Percentiles rank a stretch among this genome's conserved stretches.
Conservation (phyloP, 2,888 invertebrate genomes). For the Strigamia transsilvanica region DNA sequence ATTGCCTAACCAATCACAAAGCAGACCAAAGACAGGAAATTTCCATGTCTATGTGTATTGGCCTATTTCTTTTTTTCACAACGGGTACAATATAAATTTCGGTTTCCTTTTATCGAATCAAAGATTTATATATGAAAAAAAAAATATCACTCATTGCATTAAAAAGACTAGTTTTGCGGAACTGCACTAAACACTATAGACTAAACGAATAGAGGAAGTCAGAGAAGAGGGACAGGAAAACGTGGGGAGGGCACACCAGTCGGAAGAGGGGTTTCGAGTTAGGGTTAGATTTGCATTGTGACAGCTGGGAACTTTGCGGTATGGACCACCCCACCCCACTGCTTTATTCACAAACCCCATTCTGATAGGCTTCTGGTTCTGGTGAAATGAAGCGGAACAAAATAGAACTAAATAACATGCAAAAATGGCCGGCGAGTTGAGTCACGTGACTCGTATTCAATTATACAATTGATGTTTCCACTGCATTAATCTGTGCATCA, state of each 20-base stretch:
- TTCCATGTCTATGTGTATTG: no score
- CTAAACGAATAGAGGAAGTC: not conserved
- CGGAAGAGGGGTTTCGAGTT: not conserved
- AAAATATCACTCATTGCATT: not conserved
- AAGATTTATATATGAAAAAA: not conserved
- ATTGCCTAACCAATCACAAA: no score
- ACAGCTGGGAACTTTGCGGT: slow-evolving; percentile 26
- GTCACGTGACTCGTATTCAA: slow-evolving; percentile 28
- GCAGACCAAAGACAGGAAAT: no score
- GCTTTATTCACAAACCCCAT: slow-evolving; percentile 21
- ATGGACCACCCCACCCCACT: not conserved
- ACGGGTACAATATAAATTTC: no score
- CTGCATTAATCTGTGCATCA: not conserved
- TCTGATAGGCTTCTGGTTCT: slow-evolving; percentile 11
- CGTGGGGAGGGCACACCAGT: not conserved
- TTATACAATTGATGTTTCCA: slow-evolving; percentile 28
- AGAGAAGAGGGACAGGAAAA: not conserved
- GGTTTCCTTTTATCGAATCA: no score
- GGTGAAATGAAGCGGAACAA: slow-evolving; percentile 27
- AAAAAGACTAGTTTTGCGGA: not conserved
- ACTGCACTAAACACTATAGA: not conserved
- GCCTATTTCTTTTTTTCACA: no score
- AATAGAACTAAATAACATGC: slow-evolving; percentile 31
- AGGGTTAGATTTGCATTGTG: slow-evolving; percentile 26
- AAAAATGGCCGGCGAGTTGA: slow-evolving; percentile 25